These are phyloP conservation scores for Anser brachyrhynchus DNA, from an alignment of 2,113 vertebrate species.

Conservation along the genomic window DNA sequence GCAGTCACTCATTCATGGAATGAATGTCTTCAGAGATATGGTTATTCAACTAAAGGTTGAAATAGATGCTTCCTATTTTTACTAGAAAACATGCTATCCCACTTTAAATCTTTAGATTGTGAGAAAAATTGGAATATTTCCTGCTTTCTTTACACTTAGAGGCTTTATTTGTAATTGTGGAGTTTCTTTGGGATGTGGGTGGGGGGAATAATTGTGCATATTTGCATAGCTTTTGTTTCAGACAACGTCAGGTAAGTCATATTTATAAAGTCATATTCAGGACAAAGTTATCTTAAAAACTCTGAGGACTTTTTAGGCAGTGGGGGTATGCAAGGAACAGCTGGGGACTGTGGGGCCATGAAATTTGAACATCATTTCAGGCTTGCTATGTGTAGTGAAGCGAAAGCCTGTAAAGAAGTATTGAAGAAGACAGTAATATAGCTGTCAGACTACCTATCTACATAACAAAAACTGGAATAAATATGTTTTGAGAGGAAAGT, in stretches of 20 bases:
- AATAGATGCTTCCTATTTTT: background rate
- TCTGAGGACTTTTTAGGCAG: accelerated
- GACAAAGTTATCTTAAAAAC: background rate
- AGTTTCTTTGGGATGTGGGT: background rate
- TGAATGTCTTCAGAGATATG: background rate
- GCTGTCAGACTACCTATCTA: background rate
- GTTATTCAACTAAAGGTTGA: background rate
- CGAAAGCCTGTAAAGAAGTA: background rate
- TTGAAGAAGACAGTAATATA: background rate
- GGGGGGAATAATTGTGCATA: background rate
- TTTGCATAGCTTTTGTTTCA: background rate
- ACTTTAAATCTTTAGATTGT: background rate
- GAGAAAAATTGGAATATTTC: background rate
- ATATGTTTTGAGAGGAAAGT: background rate
- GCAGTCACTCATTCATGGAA: background rate
- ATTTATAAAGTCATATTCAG: background rate
- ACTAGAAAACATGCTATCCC: background rate
- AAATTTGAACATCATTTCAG: background rate
- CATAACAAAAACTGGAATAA: background rate
- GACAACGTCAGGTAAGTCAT: background rate
- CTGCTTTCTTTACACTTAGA: background rate
- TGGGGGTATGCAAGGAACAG: background rate
- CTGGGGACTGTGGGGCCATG: background rate
- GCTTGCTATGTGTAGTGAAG: background rate
- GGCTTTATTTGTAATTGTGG: background rate